These are phyloP conservation scores for Pedicia rivosa DNA, from an alignment of 2,888 invertebrate genomes.

Conservation along the genomic window DNA sequence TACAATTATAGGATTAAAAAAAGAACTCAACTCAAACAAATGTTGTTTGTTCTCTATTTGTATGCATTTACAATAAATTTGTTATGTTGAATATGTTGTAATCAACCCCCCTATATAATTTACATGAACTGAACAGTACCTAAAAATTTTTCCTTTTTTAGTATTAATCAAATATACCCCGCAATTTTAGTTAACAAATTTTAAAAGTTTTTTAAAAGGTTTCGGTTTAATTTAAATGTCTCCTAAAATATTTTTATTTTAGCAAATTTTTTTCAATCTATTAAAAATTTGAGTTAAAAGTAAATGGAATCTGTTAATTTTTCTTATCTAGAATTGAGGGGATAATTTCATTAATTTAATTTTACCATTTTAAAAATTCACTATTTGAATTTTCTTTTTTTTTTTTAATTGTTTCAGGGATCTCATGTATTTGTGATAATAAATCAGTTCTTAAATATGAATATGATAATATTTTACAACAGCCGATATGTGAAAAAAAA, in stretches of 20 bases:
- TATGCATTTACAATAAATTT: no score
- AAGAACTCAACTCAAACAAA: no score
- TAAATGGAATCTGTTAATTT: not conserved
- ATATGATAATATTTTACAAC: conserved; percentile 15
- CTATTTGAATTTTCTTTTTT: not conserved
- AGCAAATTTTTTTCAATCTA: not conserved
- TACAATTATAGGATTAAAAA: no score
- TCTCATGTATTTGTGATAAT: conserved; percentile 15
- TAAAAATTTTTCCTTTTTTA: no score
- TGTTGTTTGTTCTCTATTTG: no score
- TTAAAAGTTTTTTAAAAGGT: no score
- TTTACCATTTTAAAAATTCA: not conserved
- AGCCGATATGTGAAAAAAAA: conserved; percentile 6
- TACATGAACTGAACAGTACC: no score
- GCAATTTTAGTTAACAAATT: no score
- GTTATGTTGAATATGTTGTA: no score
- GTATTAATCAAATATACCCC: no score
- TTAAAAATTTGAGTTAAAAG: conserved; percentile 4
- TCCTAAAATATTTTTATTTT: not conserved
- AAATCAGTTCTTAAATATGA: conserved; percentile 5
- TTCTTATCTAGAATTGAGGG: not conserved
- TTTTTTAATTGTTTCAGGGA: not conserved
- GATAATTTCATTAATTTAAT: not conserved
- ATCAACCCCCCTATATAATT: no score
- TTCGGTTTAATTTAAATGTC: not conserved